Conservation (phyloP, 2,797 vertebrate species). For the Nyctalus aviator region DNA sequence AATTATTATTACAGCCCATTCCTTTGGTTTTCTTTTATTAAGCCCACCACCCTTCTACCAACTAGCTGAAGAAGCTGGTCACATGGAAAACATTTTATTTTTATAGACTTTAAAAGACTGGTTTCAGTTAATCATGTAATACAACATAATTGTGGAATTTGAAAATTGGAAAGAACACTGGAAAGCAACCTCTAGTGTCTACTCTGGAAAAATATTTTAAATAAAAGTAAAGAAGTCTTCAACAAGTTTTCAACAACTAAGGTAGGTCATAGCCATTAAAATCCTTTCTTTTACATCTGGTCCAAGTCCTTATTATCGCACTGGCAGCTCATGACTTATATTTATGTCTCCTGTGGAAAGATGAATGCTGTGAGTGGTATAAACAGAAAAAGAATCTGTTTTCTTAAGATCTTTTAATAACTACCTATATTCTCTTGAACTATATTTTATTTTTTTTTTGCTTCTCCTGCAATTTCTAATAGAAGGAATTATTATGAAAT, state of each 20-base stretch:
- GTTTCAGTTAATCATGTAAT: conserved; percentile 53
- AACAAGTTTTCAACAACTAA: conserved; percentile 9
- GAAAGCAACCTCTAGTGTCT: conserved; percentile 23
- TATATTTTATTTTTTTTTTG: neutral
- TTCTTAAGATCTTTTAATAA: conserved; percentile 51
- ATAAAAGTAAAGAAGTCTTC: conserved; percentile 14
- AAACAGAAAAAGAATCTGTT: neutral
- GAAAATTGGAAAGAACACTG: conserved; percentile 44
- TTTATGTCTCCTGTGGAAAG: conserved; percentile 30
- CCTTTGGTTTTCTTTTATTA: conserved; percentile 54
- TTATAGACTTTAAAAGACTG: conserved; percentile 41
- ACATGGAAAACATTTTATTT: conserved; percentile 57
- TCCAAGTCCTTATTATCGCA: conserved; percentile 13
- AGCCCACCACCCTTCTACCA: neutral
- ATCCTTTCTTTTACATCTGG: neutral
- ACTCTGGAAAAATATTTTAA: conserved; percentile 53
- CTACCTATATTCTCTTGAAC: conserved; percentile 21
- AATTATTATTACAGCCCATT: conserved; percentile 27
- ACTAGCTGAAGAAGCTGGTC: conserved; percentile 48
- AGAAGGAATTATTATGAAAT: conserved; percentile 37
- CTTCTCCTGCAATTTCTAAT: conserved; percentile 50
- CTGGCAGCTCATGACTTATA: neutral
- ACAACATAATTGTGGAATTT: conserved; percentile 42
- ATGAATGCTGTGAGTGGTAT: neutral
- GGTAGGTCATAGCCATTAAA: neutral